Evolutionary conservation across 2,888 invertebrate species (phyloP).

Genomic region (Eugnorisma glareosa): DNA sequence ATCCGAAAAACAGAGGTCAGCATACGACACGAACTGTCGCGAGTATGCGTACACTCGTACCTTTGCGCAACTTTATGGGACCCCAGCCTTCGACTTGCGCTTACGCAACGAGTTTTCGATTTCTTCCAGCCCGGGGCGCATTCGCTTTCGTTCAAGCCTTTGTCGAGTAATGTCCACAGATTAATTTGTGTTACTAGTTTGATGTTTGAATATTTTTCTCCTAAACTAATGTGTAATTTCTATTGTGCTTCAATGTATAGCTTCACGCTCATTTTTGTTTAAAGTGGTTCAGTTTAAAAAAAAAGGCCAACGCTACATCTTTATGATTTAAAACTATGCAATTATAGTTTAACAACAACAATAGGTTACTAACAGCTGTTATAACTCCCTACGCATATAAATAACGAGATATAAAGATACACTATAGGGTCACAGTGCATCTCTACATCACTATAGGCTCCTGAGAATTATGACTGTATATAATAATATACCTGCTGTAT

Average conservation of each 20-base stretch:
- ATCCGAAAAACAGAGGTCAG: slow-evolving; percentile 63
- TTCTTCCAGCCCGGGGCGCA: slow-evolving; percentile 82
- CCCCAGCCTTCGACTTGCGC: slow-evolving; percentile 80
- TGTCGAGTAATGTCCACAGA: slow-evolving; percentile 49
- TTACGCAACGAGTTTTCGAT: slow-evolving; percentile 86
- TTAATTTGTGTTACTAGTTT: slow-evolving; percentile 31
- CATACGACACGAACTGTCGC: slow-evolving; percentile 63
- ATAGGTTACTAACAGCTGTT: neutral
- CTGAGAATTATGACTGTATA: neutral
- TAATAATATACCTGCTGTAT: slow-evolving; percentile 25
- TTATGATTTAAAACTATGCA: neutral
- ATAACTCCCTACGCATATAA: slow-evolving; percentile 6
- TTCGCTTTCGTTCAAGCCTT: slow-evolving; percentile 80
- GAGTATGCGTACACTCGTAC: slow-evolving; percentile 65
- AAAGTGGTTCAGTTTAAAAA: no score
- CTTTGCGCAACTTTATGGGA: slow-evolving; percentile 80
- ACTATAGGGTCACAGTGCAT: slow-evolving; percentile 8
- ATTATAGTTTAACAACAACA: neutral
- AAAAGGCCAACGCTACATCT: neutral
- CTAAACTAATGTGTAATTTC: slow-evolving; percentile 18
- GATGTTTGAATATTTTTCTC: slow-evolving; percentile 46
- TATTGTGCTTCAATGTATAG: slow-evolving; percentile 17
- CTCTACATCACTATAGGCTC: slow-evolving; percentile 3
- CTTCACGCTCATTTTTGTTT: slow-evolving; percentile 19
- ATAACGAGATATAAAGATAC: slow-evolving; percentile 15